These are phyloP conservation scores for Pomacea canaliculata DNA, from an alignment of 2,888 invertebrate species.

Conservation along the genomic window DNA sequence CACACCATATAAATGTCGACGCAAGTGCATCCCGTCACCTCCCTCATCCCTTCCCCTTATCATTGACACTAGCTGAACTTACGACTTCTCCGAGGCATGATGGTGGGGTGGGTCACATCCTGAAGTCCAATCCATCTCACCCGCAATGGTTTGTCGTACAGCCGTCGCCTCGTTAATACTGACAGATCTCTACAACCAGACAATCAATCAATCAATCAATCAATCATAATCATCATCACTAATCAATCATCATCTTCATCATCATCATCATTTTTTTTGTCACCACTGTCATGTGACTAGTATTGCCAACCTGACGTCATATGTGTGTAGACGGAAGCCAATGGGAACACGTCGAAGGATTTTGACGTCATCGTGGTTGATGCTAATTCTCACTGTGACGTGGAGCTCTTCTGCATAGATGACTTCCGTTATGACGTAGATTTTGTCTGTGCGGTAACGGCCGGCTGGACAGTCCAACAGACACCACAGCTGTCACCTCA, in stretches of 20 bases:
- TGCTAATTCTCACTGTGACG: conserved; percentile 18
- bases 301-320: conserved; percentile 12
- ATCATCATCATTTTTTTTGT: not conserved
- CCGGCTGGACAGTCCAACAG: conserved; percentile 3
- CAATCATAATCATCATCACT: too few species aligned
- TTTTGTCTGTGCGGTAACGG: conserved; percentile 17
- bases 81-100: conserved; percentile 14
- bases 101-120: conserved; percentile 6
- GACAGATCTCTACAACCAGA: conserved; percentile 5
- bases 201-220: not conserved
- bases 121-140: conserved; percentile 19
- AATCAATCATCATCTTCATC: not conserved
- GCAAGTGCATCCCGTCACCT: not conserved
- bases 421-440: conserved; percentile 22
- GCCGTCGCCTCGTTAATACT: conserved; percentile 4
- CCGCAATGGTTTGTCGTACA: conserved; percentile 6
- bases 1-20: not conserved
- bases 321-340: conserved; percentile 14
- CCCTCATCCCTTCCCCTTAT: too few species aligned
- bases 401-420: conserved; percentile 15
- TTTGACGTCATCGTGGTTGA: conserved; percentile 20
- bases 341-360: conserved; percentile 15
- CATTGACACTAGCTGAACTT: not conserved
- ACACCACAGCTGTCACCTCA: not conserved
- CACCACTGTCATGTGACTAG: too few species aligned